Evolutionary conservation across 2,797 vertebrate species (phyloP), one percentile per base, ranked within the genome.

Genomic region (Sebastes hubbsi): DNA sequence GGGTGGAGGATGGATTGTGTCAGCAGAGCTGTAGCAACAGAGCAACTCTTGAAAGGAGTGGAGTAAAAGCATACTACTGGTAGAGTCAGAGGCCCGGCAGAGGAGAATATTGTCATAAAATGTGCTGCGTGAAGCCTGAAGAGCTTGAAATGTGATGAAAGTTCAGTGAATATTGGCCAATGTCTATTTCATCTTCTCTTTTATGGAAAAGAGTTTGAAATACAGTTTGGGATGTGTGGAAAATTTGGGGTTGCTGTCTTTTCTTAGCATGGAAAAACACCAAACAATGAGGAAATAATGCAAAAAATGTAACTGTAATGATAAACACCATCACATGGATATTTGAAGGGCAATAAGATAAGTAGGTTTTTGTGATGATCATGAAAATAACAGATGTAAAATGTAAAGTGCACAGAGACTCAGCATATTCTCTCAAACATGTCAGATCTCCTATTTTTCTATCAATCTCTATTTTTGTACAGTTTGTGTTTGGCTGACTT

Each of bases 381-480:
- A 20, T 75, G 56, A 72, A 70, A 78, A 25, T 4, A 78, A 78
- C 55, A 27, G 61, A 36, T 85, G 67, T 32, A 78, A 16, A 74
- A 78, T 78, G 75, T 61, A 32, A 82, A 76, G 71, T 83, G 75
- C 16, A 73, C 22, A 83, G 68, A 80, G 68, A 79, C 64, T 71
- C 78, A 55, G 77, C 46, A 70, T 62, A 58, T 81, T 78, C 75
- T 83, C 73, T 72, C 72, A 76, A 88, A 80, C 78, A 83, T 72
- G 61, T 91, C 82, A 90, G 84, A 94, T 92, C 82, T 91, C 90
- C 60, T 94, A 94, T 95, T 95, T 96, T 96, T 94, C 88, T 95
- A 95, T 93, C 78, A 38, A 93, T 93, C 91, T 94, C 84, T 94
- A 91, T 94, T 95, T 95, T 95, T 94, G 91, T 95, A 94, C 86